Evolutionary conservation across 2,113 vertebrate species (phyloP), one percentile per base, ranked within the genome.

Genomic region (Pelusios castaneus): DNA sequence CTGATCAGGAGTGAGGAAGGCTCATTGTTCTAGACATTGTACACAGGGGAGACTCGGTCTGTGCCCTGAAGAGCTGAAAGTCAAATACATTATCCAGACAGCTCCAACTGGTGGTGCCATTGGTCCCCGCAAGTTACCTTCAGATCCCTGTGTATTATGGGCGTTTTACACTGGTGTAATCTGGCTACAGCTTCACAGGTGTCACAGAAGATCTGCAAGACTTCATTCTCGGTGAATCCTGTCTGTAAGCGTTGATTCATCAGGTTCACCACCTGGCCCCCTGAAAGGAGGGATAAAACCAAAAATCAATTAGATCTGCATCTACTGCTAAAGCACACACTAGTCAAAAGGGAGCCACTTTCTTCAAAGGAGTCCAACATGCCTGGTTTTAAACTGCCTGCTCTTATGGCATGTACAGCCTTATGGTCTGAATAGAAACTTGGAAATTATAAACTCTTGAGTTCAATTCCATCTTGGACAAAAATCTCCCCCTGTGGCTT

Each of bases 201-300:
- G 96, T 99, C 99, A 8, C 99, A 99, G 96, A 99, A 99, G 91
- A 99, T 99, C 96, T 99, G 99, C 41, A 99, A 98, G 27, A 99
- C 99, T 97, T 99, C 99, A 0, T 96, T 97, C 96, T 99, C 99
- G 1, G 98, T 99, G 97, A 99, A 99, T 45, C 99, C 99, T 0
- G 98, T 99, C 97, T 99, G 99, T 79, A 99, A 95, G 58, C 99
- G 98, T 88, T 99, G 99, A 97, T 99, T 99, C 99, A 99, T 99
- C 52, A 99, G 97, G 96, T 99, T 99, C 79, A 99, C 99, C 77
- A 99, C 99, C 93, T 99, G 99, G 2, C 99, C 99, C 84, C 99
- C 99, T 99, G 92, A 27, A 43, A 93, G 31, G 58, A 29, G 45
- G 5, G 58, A 88, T 56, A 87, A 76, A 3, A 67, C 6, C 47